Conservation (phyloP, 2,888 invertebrate species). For the Penaeus monodon region DNA sequence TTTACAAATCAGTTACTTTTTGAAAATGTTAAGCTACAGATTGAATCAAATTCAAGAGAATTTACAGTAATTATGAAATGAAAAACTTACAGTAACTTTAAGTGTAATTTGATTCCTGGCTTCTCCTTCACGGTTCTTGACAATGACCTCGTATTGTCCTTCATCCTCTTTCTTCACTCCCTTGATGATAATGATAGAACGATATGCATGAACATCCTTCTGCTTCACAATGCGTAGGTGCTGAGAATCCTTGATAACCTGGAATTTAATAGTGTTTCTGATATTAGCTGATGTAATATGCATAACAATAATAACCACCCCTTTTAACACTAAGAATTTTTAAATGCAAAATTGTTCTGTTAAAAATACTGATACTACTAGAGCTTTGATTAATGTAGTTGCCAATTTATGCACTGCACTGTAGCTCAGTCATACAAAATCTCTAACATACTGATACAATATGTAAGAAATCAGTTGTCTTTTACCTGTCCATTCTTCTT, state of each 20-base stretch:
- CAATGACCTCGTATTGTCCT: slow-evolving; percentile 86
- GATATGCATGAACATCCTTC: slow-evolving; percentile 92
- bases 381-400: too few relatives aligned
- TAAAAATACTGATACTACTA: too few relatives aligned
- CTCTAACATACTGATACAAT: background rate
- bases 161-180: slow-evolving; percentile 85
- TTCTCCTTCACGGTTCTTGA: slow-evolving; percentile 89
- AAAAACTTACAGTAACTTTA: slow-evolving; percentile 71
- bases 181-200: slow-evolving; percentile 82
- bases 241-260: slow-evolving; percentile 79
- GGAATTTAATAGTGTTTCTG: slow-evolving; percentile 70
- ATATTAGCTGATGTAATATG: too few relatives aligned
- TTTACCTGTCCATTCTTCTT: slow-evolving; percentile 64
- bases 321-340: too few relatives aligned
- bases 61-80: too few relatives aligned
- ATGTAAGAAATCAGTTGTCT: background rate
- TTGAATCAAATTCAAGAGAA: too few relatives aligned
- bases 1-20: too few relatives aligned
- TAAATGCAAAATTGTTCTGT: too few relatives aligned
- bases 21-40: too few relatives aligned
- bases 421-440: background rate
- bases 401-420: too few relatives aligned
- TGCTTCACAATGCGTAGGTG: slow-evolving; percentile 83
- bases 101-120: slow-evolving; percentile 83
- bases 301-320: too few relatives aligned